Evolutionary conservation across 2,888 invertebrate genomes (phyloP), one percentile per base, ranked within the genome.

Genomic region (Acanthosoma haemorrhoidale): DNA sequence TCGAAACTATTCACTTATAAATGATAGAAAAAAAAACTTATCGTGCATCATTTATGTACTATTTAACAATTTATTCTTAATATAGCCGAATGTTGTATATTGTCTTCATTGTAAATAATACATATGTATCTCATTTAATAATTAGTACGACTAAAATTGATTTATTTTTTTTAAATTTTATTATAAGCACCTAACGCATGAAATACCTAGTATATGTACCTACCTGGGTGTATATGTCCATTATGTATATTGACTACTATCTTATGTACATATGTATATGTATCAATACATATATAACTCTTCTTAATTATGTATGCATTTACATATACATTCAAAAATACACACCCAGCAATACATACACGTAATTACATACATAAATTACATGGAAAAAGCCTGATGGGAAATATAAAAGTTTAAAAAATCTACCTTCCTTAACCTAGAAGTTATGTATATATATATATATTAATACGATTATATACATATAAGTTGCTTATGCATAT

Each of bases 381-480:
- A 57, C 59, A 64, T 68, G 72, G 66, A 73, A 71, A 69, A 73
- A 69, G 71, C 71, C 71, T 69, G 71, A 73, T 71, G 72, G 72
- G 71, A 73, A 70, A 71, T 73, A 73, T 73, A 73, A 73, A 73
- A 73, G 69, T 71, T 73, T 73, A 73, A 73, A 73, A 73, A 73
- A 73, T 73, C 72, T 73, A 73, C 72, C 29, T 70, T 51, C 67
- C 70, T 73, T 71, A 73, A 58, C 41, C 36, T 69, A 69, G 68
- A 70, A 61, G 31, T 38, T 70, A 59, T 66, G 59, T 60, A 67
- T 41, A 70, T 67, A 67, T 51, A 63, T 59, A 31, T 29, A 32
- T 39, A 51, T 63, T 6, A 36, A 68, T 68, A 59, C 16, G 21
- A 21, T 58, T 25, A 68, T 59, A 68, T 59, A 68, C 25, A 68